Base-by-base conservation (phyloP, 2,888 invertebrate species). In the Panorpa germanica region DNA sequence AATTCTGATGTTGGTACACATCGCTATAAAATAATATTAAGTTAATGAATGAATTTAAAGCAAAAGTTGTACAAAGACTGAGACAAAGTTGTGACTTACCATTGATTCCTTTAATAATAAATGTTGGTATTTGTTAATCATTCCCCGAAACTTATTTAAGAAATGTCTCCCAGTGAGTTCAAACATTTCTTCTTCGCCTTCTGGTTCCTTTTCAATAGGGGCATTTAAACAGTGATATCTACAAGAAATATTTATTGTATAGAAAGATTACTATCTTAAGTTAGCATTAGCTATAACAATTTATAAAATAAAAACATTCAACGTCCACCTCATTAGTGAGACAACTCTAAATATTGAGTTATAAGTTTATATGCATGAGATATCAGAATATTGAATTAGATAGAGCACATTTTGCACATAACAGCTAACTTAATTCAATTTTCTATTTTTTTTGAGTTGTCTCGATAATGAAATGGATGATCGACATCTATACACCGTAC, bases 31-130 rank as follows among this genome's bases (percentile, higher is more conserved):
- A 38, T 26, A 34, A 34, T 38, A 41, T 27, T 15, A 31, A 35
- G 35, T 32, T 33, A 32, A 35, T 17, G 33, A 29, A 24, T 32
- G 21, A 17, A 34, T 13, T 12, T 16, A 2, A 19, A 26, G 4
- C 9, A n/a, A 11, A n/a, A 25, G 12, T 24, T 16, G 9, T 19
- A 9, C 21, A n/a, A 25, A 16, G 15, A 15, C 33, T 35, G 33
- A 11, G 18, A 23, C 15, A 25, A 8, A 7, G 17, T 5, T 15
- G 12, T 15, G 21, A 45, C 61, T 57, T 53, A 81, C 80, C 71
- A 73, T 75, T 45, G 78, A 77, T 44, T 81, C 80, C 52, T 76
- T 73, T 41, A 77, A 55, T 29, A 80, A 55, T 33, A 80, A 57
- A 45, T 67, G 65, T 37, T 71, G 65, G 49, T 74, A 81, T 50